Conservation (phyloP, 1,140 invertebrate species). For the Plectrocnemia conspersa region DNA sequence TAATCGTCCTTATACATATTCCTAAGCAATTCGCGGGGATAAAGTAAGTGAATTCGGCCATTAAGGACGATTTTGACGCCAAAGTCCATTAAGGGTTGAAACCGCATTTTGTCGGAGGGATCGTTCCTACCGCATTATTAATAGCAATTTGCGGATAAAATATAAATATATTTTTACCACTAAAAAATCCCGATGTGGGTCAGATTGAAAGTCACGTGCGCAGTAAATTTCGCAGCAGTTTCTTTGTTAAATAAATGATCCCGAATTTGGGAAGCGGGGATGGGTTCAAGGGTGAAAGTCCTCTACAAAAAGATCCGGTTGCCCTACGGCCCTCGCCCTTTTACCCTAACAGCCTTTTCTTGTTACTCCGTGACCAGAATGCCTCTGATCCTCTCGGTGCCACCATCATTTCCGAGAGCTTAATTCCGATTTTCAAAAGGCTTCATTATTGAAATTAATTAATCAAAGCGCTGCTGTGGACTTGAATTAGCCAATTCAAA, state of each 20-base stretch:
- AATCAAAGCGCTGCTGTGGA: background rate
- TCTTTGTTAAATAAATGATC: conserved; percentile 21
- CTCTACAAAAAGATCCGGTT: conserved; percentile 20
- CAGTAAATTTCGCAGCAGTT: background rate
- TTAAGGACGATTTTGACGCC: conserved; percentile 7
- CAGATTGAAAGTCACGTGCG: background rate
- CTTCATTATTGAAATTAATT: background rate
- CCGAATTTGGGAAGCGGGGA: background rate
- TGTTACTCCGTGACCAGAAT: conserved; percentile 27
- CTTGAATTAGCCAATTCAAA: too few relatives aligned
- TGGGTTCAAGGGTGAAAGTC: conserved; percentile 20
- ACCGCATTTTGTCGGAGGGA: background rate
- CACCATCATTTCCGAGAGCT: background rate
- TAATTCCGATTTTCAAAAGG: background rate
- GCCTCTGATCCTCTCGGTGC: background rate
- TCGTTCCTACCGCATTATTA: background rate
- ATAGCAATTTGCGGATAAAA: too few relatives aligned
- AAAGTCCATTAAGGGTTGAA: conserved; percentile 8
- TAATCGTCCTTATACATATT: conserved; percentile 8
- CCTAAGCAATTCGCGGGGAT: conserved; percentile 11
- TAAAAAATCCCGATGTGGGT: too few relatives aligned
- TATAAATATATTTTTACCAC: too few relatives aligned
- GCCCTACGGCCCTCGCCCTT: conserved; percentile 23
- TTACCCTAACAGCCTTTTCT: conserved; percentile 32
- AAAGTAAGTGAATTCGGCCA: background rate